Evolutionary conservation across 1,140 invertebrate species (phyloP), one percentile per base, ranked within the genome.

Genomic region (Helicoverpa zea): DNA sequence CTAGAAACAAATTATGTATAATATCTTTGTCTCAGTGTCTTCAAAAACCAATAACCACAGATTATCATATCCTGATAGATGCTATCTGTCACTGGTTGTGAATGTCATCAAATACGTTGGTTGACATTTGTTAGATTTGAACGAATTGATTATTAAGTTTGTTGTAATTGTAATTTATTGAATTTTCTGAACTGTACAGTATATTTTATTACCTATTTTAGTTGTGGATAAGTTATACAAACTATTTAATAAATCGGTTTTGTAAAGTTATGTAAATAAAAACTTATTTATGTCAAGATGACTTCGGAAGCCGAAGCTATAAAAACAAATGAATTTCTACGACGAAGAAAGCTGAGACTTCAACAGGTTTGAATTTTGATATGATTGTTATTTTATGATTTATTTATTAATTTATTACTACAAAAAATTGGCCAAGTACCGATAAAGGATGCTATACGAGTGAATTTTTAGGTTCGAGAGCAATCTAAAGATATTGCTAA

Each of bases 401-500:
- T 54, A 78, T 68, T 51, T 64, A 54, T 64, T 10, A 9, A 49
- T 49, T 49, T 14, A 63, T 43, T 9, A 43, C 35, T 43, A 43
- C 35, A 11, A 49, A 77, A 75, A 79, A 79, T 80, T 77, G 30
- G 12, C 76, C 30, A 76, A 81, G 51, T 72, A 47, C 56, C 16
- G 18, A 43, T 43, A 52, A 35, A 78, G 35, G 63, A 54, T 77
- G 9, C 18, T 30, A 72, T 54, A 14, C 14, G 56, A 51, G 35
- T 66, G 2, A 80, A 49, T 72, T 89, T 90, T 82, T 91, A 95
- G 94, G 94, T 95, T 81, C 89, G 94, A 73, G 94, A 95, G 89
- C 94, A 95, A 83, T 95, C 94, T 81, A 95, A 95, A 89, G 94
- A 95, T 59, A 95, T 95, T 51, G 94, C 94, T 16, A 95, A 94